phyloP scores from a whole-genome alignment of 2,113 vertebrate species.

The Pituophis catenifer region DNA sequence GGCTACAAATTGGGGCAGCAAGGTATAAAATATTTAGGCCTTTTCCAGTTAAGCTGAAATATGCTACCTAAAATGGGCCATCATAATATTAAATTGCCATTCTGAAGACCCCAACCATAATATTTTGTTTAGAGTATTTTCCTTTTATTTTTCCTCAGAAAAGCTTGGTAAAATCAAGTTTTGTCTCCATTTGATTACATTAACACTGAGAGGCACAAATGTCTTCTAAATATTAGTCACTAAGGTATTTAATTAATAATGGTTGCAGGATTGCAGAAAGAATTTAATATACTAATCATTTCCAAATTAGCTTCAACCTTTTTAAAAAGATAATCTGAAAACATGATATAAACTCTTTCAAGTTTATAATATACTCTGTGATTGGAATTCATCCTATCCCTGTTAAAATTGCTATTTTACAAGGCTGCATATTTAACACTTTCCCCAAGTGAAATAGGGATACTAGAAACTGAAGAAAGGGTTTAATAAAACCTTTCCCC shows the following conservation, averaged over 20 bases:
- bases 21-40: neutral
- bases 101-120: neutral
- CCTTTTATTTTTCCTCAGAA: neutral
- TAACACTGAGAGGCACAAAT: neutral
- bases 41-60: neutral
- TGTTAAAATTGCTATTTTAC: constrained; percentile 21
- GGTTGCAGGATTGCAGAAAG: neutral
- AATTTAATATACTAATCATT: constrained; percentile 30
- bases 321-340: constrained; percentile 11
- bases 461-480: constrained; percentile 37
- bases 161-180: neutral
- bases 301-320: neutral
- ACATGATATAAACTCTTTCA: neutral
- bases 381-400: neutral
- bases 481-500: constrained; percentile 42
- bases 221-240: neutral
- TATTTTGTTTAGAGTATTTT: neutral
- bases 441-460: constrained; percentile 1
- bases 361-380: constrained; percentile 19
- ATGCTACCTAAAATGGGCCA: neutral
- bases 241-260: neutral
- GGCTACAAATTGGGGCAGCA: neutral
- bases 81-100: neutral
- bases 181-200: neutral
- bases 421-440: neutral